Evolutionary conservation across 2,113 vertebrate genomes (phyloP).

Genomic region (Dasyornis broadbenti): DNA sequence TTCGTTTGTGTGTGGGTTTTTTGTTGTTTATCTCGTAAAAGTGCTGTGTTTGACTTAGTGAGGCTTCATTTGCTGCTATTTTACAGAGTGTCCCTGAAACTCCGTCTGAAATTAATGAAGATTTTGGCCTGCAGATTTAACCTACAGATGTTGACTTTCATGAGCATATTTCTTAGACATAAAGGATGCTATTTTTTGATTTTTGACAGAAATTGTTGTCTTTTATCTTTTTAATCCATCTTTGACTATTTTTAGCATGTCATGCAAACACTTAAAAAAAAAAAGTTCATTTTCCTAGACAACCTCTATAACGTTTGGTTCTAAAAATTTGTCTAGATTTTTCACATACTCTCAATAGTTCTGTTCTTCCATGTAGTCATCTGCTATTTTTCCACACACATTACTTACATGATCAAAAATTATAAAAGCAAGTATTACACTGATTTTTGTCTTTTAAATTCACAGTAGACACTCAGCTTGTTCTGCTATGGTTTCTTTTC

Average conservation of each 20-base stretch:
- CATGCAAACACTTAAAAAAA: rapidly evolving
- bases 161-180: not conserved
- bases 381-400: not conserved
- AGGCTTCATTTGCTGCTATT: not conserved
- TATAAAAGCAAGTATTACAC: rapidly evolving
- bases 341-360: not conserved
- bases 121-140: not conserved
- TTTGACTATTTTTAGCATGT: not conserved
- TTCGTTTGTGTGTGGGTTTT: not conserved
- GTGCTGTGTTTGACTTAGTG: not conserved
- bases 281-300: rapidly evolving
- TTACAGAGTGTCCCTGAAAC: not conserved
- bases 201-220: not conserved
- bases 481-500: not conserved
- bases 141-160: rapidly evolving
- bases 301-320: rapidly evolving
- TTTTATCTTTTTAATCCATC: not conserved
- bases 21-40: not conserved
- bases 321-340: not conserved
- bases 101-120: not conserved
- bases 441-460: not conserved
- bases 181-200: rapidly evolving
- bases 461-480: not conserved
- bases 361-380: not conserved
- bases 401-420: not conserved